Evolutionary conservation across 2,797 vertebrate genomes (phyloP), one percentile per base, ranked within the genome.

Genomic region (Myiotriccus ornatus): DNA sequence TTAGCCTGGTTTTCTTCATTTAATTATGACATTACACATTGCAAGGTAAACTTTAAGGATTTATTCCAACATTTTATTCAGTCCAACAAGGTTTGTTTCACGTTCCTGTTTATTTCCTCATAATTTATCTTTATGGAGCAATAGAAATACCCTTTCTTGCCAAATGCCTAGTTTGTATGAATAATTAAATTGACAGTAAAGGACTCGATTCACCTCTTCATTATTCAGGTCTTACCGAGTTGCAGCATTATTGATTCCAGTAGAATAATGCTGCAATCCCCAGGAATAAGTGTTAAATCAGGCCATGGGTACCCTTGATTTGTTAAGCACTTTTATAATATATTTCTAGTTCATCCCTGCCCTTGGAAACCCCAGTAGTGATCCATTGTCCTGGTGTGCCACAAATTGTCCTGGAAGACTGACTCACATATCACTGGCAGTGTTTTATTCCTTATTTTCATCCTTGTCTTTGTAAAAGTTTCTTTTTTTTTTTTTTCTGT

Each of bases 111-210:
- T 87, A 96, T 94, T 87, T 87, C 49, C 60, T 73, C 85, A 82
- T 93, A 91, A 96, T 94, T 94, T 89, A 56, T 88, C 85, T 91
- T 95, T 94, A 93, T 82, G 90, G 70, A 95, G 56, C 85, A 80
- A 65, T 55, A 87, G 80, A 94, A 91, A 90, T 80, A 83, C 59
- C 89, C n/a, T 94, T 68, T 87, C 89, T 91, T 91, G 94, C 82
- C 91, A 95, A 96, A 80, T 68, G 46, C 87, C 74, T 95, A 4
- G 6, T 93, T 94, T 68, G 64, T 82, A 47, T 94, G 90, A 93
- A 93, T 91, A 96, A 96, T 93, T 94, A 90, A 94, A 90, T 87
- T 82, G 93, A 93, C 80, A 77, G 74, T 59, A 57, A 89, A 86
- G 80, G 46, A 80, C 87, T 94, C 10, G 9, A 73, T 74, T 84